phyloP scores from a whole-genome alignment of 2,113 vertebrate genomes.

The Nannobrachium achirus region DNA sequence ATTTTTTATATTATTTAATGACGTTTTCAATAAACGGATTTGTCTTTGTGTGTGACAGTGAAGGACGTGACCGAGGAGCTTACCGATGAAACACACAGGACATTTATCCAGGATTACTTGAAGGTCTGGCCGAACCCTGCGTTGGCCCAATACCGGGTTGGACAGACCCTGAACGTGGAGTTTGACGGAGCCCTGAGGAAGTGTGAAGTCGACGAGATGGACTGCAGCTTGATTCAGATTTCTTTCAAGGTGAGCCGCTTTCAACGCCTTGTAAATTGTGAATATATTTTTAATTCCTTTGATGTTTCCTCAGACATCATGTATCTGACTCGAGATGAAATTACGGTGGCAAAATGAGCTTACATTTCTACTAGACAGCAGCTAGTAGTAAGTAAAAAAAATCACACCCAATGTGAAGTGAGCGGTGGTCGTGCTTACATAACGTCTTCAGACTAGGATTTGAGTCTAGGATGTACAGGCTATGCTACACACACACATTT shows the following conservation, averaged over 20 bases:
- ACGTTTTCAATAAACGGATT: too few relatives aligned
- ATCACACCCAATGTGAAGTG: too few relatives aligned
- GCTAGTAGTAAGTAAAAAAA: too few relatives aligned
- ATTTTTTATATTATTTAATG: too few relatives aligned
- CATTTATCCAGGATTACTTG: conserved; percentile 87
- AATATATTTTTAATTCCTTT: background rate
- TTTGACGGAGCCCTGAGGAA: conserved; percentile 84
- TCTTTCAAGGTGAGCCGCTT: conserved; percentile 82
- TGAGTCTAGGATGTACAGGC: too few relatives aligned
- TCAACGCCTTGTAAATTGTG: background rate
- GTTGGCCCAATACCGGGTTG: conserved; percentile 82
- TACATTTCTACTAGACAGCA: too few relatives aligned
- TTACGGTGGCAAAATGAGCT: too few relatives aligned
- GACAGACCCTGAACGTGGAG: conserved; percentile 84
- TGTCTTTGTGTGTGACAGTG: conserved; percentile 73
- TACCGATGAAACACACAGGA: conserved; percentile 77
- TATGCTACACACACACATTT: too few relatives aligned
- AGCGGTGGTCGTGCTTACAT: too few relatives aligned
- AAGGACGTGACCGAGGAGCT: conserved; percentile 87
- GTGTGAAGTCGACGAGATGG: conserved; percentile 83
- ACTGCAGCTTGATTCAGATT: conserved; percentile 88
- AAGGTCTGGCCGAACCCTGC: conserved; percentile 85
- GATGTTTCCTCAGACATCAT: background rate
- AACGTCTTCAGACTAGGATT: too few relatives aligned
- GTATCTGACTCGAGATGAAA: background rate